Evolutionary conservation across 2,113 vertebrate genomes (phyloP).

Genomic region (Centrocercus urophasianus): DNA sequence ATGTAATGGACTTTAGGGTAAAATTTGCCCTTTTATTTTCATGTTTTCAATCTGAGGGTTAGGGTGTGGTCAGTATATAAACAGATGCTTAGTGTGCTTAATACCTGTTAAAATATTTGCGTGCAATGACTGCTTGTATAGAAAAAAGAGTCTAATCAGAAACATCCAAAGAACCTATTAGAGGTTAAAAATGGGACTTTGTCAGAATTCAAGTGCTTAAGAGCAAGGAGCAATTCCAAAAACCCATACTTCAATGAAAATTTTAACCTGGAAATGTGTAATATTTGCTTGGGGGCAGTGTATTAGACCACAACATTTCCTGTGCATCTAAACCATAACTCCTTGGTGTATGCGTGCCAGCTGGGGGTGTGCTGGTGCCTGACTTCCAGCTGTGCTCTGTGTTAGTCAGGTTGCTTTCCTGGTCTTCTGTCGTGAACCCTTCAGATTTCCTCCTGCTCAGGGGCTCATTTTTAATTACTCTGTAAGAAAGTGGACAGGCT

Average conservation of each 20-base stretch:
- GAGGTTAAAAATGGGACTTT: neutral
- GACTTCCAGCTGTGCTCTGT: neutral
- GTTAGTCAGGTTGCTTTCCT: neutral
- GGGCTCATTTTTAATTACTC: neutral
- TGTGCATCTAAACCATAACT: neutral
- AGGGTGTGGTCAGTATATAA: neutral
- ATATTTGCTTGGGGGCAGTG: neutral
- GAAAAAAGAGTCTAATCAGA: neutral
- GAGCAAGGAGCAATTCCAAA: neutral
- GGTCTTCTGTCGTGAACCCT: neutral
- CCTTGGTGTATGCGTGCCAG: accelerated
- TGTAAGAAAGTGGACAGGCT: neutral
- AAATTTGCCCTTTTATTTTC: neutral
- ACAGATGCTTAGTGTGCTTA: neutral
- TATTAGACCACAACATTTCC: neutral
- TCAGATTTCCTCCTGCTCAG: neutral
- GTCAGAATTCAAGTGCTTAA: neutral
- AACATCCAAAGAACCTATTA: neutral
- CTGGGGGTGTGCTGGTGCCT: neutral
- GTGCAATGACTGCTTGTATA: neutral
- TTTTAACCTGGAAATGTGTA: neutral
- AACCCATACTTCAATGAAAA: neutral
- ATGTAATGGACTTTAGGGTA: neutral
- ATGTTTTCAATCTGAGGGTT: neutral
- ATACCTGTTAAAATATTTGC: neutral